Evolutionary conservation across 1,140 invertebrate species (phyloP), one percentile per base, ranked within the genome.

Genomic region (Pinna nobilis): DNA sequence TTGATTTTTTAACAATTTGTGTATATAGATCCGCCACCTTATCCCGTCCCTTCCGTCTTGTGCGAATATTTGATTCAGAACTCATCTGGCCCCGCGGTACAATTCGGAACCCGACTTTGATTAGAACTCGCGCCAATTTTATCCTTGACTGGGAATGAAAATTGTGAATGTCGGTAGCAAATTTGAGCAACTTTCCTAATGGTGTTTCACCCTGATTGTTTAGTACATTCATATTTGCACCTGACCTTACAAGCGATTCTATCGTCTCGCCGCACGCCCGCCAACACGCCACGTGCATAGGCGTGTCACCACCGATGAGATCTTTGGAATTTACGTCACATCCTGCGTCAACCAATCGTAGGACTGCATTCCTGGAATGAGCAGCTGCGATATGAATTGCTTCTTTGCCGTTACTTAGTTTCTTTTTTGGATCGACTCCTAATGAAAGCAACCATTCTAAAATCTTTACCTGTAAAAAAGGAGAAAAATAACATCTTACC

Each of bases 291-390:
- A 82, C 44, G 57, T 83, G 82, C 11, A 83, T 41, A 11, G 82
- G 80, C 7, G 82, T 83, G 25, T 82, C 78, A 0, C 65, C 60
- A 18, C 76, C 75, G 9, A 83, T 51, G 53, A 44, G 50, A 47
- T 83, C 80, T 25, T 44, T 47, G 23, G 63, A 37, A 44, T 76
- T 80, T 50, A 83, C 80, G 67, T 83, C 82, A 74, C 75, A 78
- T 30, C 78, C 82, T 11, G 68, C 53, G 1, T 74, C 23, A 2
- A 77, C 13, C n/a, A 83, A 33, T 18, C 49, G 49, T 25, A 55
- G 39, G 25, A 83, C 32, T 11, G 76, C 53, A 5, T 70, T 47
- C 28, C 60, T 50, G 0, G 81, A 75, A 23, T 70, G 49, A 18
- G 74, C 70, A 4, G 79, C 77, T 2, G 82, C 82, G 0, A 78